Conservation (phyloP, 2,797 vertebrate species). For the Staurois parvus region DNA sequence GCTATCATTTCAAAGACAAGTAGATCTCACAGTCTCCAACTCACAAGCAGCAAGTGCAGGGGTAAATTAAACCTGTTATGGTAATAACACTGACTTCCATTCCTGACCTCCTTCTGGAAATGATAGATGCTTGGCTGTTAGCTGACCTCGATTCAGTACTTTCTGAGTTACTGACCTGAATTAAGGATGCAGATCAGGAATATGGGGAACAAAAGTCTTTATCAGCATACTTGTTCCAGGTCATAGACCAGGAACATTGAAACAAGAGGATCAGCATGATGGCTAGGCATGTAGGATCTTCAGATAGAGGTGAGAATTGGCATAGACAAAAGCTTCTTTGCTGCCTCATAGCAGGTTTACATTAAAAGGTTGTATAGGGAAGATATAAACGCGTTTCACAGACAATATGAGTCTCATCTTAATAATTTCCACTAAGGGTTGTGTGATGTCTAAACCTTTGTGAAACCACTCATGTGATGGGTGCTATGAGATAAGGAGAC, state of each 20-base stretch:
- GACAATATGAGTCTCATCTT: no score
- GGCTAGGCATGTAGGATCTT: neutral
- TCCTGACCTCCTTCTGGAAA: neutral
- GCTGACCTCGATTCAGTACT: no score
- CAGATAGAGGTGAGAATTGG: neutral
- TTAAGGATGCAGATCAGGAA: neutral
- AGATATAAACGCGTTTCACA: no score
- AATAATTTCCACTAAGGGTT: no score
- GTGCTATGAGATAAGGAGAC: neutral
- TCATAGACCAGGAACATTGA: neutral
- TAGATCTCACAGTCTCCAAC: neutral
- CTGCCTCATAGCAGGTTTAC: no score
- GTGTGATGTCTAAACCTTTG: no score
- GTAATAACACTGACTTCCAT: neutral
- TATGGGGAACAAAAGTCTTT: neutral
- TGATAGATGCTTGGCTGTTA: neutral
- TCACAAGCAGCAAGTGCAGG: neutral
- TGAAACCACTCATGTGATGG: no score
- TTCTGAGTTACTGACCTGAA: no score
- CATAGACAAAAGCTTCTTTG: no score
- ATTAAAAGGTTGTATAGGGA: no score
- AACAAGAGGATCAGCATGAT: neutral
- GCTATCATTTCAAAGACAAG: neutral
- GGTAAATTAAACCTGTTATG: neutral
- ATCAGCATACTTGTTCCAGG: no score